Base-by-base conservation (phyloP, 2,113 vertebrate species). In the Callopanchax toddi region DNA sequence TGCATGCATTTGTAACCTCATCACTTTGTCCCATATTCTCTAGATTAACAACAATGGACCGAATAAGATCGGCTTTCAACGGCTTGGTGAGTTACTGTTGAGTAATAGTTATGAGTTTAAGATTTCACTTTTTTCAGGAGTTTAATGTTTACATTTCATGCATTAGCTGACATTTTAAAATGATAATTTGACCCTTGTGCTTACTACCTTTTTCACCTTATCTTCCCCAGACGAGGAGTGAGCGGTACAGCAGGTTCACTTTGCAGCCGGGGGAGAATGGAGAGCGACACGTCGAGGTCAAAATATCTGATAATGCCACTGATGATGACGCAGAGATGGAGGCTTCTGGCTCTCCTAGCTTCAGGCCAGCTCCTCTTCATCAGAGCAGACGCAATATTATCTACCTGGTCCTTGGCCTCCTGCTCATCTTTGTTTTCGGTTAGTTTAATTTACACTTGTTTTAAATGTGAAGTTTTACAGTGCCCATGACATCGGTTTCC, bases 241-340 rank as follows among this genome's bases (percentile, higher is more conserved):
- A 94, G 49, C 92, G 91, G 0, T 98, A 98, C 60, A 96, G 94
- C 0, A 92, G 94, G 53, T 98, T 99, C 82, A 95, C 93, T 43
- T 82, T 94, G 59, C 94, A 93, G 37, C 93, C 94, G 11, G 87
- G 63, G 0, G 95, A 94, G 15, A 93, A 93, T 1, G 92, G 94
- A 40, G 91, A 84, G 51, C 91, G 89, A 51, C 94, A 93, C 0
- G 92, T 95, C 6, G 96, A 97, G 82, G 94, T 98, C 90, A 97
- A 96, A 18, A 83, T 96, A 22, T 92, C 94, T 0, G 61, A 70
- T 1, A 83, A 86, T 3, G 87, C 52, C 10, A 89, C 93, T 0
- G 96, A 95, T 3, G 95, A 95, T 80, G 90, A 45, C 87, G 69
- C 63, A 44, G 77, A 90, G 50, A 61, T 51, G 0, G 85, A 89